These are phyloP conservation scores for Protomyctophum bolini DNA, from an alignment of 2,113 vertebrate species.

Conservation along the genomic window DNA sequence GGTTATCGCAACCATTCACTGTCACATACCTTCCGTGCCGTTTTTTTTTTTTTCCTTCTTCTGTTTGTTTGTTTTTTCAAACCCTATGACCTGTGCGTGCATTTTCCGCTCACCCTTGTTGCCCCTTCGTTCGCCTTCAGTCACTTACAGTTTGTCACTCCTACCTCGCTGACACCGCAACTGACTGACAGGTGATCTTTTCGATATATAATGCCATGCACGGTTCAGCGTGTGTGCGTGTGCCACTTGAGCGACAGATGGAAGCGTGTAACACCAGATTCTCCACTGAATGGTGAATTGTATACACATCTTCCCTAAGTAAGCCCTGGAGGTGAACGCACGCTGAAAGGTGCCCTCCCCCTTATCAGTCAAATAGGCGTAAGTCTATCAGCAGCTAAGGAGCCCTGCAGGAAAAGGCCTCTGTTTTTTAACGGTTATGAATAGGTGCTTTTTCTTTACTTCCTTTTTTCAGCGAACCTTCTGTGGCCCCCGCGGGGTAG, in stretches of 20 bases:
- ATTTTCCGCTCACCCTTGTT: not conserved
- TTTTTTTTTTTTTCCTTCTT: not conserved
- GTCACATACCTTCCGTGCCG: not conserved
- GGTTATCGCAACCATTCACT: conserved; percentile 2
- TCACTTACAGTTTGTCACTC: conserved; percentile 45
- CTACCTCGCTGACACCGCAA: not conserved
- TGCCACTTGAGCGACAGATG: conserved; percentile 52
- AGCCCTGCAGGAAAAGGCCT: conserved; percentile 62
- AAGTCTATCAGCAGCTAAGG: conserved; percentile 73
- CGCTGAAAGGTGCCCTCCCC: conserved; percentile 76
- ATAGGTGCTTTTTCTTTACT: conserved; percentile 75
- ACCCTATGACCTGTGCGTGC: not conserved
- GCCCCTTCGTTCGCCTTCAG: conserved; percentile 1
- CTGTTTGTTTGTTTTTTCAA: not conserved
- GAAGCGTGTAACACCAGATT: conserved; percentile 52
- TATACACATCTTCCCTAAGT: conserved; percentile 55
- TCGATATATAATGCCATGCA: conserved; percentile 43
- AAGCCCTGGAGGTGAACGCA: conserved; percentile 67
- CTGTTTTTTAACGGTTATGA: conserved; percentile 72
- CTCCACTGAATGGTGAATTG: conserved; percentile 59
- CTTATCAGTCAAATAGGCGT: conserved; percentile 71
- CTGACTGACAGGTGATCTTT: conserved; percentile 58
- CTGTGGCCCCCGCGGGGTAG: conserved; percentile 41
- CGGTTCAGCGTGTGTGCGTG: conserved; percentile 37
- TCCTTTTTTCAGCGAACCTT: conserved; percentile 61